phyloP scores from a whole-genome alignment of 2,888 invertebrate species.

The Zaprionus lineosus region DNA sequence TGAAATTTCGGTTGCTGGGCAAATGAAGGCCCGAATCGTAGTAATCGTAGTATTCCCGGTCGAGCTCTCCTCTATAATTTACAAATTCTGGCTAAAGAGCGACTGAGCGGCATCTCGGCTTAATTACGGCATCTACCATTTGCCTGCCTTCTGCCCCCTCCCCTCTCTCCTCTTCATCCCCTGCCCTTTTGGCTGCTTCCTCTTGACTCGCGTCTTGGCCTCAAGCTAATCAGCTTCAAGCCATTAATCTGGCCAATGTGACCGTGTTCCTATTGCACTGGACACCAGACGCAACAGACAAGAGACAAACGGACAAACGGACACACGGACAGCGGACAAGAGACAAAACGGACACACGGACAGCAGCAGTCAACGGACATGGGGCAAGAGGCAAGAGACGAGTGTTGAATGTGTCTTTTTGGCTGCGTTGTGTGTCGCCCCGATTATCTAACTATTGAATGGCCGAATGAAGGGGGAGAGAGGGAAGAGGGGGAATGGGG shows the following conservation, averaged over 20 bases:
- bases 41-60: constrained; percentile 22
- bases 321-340: no score
- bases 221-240: constrained; percentile 75
- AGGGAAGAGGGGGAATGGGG: no score
- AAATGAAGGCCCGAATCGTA: constrained; percentile 39
- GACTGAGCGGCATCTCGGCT: constrained; percentile 44
- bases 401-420: constrained; percentile 30
- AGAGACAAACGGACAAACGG: no score
- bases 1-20: constrained; percentile 60
- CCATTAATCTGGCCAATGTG: constrained; percentile 71
- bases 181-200: constrained; percentile 42
- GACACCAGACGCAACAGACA: no score
- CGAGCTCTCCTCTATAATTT: constrained; percentile 65
- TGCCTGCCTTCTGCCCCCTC: constrained; percentile 47
- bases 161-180: no score
- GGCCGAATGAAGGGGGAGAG: no score
- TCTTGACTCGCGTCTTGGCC: constrained; percentile 52
- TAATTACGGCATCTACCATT: constrained; percentile 55
- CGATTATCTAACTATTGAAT: constrained; percentile 69
- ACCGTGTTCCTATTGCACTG: constrained; percentile 29
- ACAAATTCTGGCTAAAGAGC: constrained; percentile 63
- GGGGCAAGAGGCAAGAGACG: no score
- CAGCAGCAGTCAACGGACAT: no score
- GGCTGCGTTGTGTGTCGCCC: constrained; percentile 51
- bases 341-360: no score